A percentile compares a stretch with the other conserved stretches of the same genome.
Evolutionary conservation across 2,888 invertebrate species (phyloP).

Genomic region (Pachycephus smyrnensis): DNA sequence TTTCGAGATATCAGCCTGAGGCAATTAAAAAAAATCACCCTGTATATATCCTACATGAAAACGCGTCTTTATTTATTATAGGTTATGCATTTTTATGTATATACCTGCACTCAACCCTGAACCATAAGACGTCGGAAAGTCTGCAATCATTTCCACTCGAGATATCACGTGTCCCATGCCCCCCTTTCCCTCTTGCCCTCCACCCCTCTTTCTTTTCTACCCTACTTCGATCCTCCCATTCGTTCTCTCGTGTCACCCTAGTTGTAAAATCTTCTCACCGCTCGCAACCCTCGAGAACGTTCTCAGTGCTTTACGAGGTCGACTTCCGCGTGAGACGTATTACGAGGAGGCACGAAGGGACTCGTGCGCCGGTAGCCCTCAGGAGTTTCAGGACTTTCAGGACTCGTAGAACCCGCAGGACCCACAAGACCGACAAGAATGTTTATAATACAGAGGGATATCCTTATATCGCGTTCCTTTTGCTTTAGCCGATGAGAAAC

Average conservation of each 20-base stretch:
- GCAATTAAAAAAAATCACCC: too few relatives aligned
- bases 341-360: not conserved
- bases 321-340: slow-evolving; percentile 4
- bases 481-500: not conserved
- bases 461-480: not conserved
- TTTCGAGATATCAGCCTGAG: too few relatives aligned
- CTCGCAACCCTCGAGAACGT: not conserved
- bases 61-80: not conserved
- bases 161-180: not conserved
- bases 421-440: not conserved
- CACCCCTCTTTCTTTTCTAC: not conserved
- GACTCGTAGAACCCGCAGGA: not conserved
- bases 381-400: not conserved
- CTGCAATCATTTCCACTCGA: not conserved
- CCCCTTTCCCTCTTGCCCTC: not conserved
- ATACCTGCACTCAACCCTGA: not conserved
- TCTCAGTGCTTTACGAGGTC: not conserved
- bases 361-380: not conserved
- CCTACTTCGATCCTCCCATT: not conserved
- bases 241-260: not conserved
- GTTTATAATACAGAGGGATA: not conserved
- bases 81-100: not conserved
- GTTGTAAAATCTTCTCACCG: not conserved
- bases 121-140: not conserved
- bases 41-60: not conserved